Evolutionary conservation across 2,888 invertebrate genomes (phyloP), one percentile per base, ranked within the genome.

Genomic region (Clepsis dumicolana): DNA sequence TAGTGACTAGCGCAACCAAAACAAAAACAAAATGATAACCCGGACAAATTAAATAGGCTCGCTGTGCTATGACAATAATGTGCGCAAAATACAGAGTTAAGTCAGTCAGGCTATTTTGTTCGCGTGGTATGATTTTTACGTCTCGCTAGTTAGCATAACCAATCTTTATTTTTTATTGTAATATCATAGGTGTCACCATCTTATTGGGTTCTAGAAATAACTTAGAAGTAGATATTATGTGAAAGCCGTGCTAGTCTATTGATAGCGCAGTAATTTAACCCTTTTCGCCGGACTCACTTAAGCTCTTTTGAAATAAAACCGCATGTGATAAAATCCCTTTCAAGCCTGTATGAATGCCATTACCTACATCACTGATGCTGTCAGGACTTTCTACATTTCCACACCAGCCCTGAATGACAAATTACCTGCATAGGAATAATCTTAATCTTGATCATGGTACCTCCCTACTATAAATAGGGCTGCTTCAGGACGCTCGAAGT

Each of bases 361-460:
- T 53, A 63, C 63, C 63, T 54, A 63, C 63, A 24, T 63, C 63
- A 63, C 63, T 16, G 24, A 41, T 57, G 29, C 53, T 53, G 53
- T 61, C 60, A 18, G 41, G 53, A 53, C 16, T 41, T 63, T 18
- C 35, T 27, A 52, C 48, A 59, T 52, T 65, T 16, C 4, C 60
- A 44, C 44, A 16, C 44, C 53, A 44, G 12, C 21, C 5, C 32
- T 1, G 57, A 59, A 53, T 41, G 60, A 61, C 53, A 21, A 52
- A 66, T 66, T 61, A 41, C 44, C 54, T 61, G 18, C 32, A 24
- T 24, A 18, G 60, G 38, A 41, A 52, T 32, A 25, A 44, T 62
- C 48, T 8, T 12, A n/a, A 32, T 48, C 48, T 48, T 48, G 12
- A 18, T 21, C 48, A 18, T 21, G 8, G 10, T 16, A 38, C 18